Percentiles rank a stretch among this genome's conserved stretches.
These are phyloP conservation scores for Grammatotria lemairii DNA, from an alignment of 2,113 vertebrate genomes.

Conservation along the genomic window DNA sequence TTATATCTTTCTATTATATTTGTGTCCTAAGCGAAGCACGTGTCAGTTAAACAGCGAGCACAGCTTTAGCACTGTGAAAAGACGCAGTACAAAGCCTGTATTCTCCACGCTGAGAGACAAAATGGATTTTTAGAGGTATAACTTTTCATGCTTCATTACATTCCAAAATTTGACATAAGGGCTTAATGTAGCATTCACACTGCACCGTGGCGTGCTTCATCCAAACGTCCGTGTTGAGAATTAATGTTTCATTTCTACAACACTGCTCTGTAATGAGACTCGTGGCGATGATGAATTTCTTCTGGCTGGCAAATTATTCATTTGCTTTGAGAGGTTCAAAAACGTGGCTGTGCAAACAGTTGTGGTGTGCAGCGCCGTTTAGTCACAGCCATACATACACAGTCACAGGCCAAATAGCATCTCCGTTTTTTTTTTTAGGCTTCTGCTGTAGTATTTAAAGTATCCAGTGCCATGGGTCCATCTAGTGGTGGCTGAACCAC, in stretches of 20 bases:
- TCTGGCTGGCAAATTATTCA: not conserved
- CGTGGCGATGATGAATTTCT: not conserved
- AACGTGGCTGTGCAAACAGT: not conserved
- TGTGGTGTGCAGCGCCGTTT: not conserved
- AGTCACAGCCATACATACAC: not conserved
- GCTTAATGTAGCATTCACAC: slow-evolving; percentile 61
- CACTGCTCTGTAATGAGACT: slow-evolving; percentile 2
- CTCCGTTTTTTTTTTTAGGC: not conserved
- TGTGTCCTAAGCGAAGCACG: slow-evolving; percentile 27
- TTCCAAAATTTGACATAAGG: slow-evolving; percentile 64
- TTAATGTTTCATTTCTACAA: not conserved
- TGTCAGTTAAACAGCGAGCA: not conserved
- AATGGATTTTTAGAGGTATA: slow-evolving; percentile 1
- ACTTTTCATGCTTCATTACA: slow-evolving; percentile 58
- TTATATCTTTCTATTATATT: slow-evolving; percentile 41
- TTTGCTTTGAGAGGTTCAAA: not conserved
- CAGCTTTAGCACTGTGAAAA: not conserved
- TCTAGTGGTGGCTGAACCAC: slow-evolving; percentile 33
- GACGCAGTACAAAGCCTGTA: not conserved
- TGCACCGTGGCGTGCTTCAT: slow-evolving; percentile 29
- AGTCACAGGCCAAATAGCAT: not conserved
- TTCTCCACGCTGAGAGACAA: not conserved
- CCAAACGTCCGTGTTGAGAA: slow-evolving; percentile 13
- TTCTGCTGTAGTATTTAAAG: not conserved
- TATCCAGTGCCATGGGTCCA: slow-evolving; percentile 47